A percentile compares a stretch with the other conserved stretches of the same genome.
Evolutionary conservation across 2,888 invertebrate species (phyloP).

Genomic region (Pammene aurita): DNA sequence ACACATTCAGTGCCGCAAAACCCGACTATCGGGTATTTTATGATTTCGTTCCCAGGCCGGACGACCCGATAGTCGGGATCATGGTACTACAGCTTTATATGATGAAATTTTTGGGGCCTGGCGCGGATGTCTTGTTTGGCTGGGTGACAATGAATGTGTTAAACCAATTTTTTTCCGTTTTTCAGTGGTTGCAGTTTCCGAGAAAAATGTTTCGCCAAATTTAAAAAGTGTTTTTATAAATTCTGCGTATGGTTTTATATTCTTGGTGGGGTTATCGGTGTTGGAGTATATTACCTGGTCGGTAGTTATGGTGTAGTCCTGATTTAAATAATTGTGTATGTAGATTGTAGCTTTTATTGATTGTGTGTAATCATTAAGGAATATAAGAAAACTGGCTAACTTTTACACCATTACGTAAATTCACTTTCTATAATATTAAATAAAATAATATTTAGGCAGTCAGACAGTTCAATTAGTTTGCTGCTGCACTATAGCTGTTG

Average conservation of each 20-base stretch:
- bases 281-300: neutral
- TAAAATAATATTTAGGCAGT: too few species aligned
- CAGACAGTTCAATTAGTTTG: too few species aligned
- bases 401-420: too few species aligned
- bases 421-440: too few species aligned
- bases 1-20: too few species aligned
- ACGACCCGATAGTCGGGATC: too few species aligned
- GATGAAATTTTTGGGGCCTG: too few species aligned
- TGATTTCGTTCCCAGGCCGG: too few species aligned
- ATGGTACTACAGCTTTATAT: too few species aligned
- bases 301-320: neutral
- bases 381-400: neutral
- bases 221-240: slow-evolving; percentile 2
- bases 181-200: slow-evolving; percentile 8
- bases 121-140: too few species aligned
- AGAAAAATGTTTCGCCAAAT: neutral
- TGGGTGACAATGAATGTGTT: too few species aligned
- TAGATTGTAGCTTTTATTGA: neutral
- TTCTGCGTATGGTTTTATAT: slow-evolving; percentile 13
- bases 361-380: neutral
- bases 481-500: neutral
- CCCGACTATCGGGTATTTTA: too few species aligned
- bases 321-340: neutral
- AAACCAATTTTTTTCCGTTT: neutral
- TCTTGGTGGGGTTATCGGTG: neutral